phyloP scores from a whole-genome alignment of 2,888 invertebrate genomes.

The Limnephilus lunatus region DNA sequence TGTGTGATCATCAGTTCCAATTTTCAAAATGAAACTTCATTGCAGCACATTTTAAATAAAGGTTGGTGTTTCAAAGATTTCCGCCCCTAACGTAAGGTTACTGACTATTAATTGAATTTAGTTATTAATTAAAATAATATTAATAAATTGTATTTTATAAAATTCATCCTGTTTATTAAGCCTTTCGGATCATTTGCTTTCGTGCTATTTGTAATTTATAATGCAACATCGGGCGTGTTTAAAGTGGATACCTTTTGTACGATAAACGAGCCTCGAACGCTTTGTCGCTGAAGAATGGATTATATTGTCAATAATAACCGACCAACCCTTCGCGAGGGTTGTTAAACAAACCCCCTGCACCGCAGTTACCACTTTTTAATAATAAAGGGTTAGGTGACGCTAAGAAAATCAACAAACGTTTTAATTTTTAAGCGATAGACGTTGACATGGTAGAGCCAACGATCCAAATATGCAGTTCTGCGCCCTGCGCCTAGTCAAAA shows the following conservation, averaged over 20 bases:
- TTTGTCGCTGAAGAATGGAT: constrained; percentile 24
- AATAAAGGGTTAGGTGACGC: background rate
- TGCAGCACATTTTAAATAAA: too few relatives aligned
- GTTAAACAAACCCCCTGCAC: background rate
- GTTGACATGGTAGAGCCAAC: background rate
- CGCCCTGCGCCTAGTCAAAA: too few relatives aligned
- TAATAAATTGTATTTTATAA: too few relatives aligned
- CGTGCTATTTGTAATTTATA: constrained; percentile 13
- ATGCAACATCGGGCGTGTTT: constrained; percentile 5
- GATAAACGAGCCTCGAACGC: background rate
- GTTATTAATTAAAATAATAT: too few relatives aligned
- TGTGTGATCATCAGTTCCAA: too few relatives aligned
- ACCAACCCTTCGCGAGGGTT: background rate
- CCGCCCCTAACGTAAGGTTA: too few relatives aligned
- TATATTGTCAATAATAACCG: constrained; percentile 17
- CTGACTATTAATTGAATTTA: too few relatives aligned
- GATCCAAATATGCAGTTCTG: background rate
- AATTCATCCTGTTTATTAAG: background rate
- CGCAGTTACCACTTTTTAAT: background rate
- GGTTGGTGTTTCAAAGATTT: too few relatives aligned
- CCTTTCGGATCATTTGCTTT: constrained; percentile 13
- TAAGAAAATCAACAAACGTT: background rate
- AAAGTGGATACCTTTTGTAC: constrained; percentile 3
- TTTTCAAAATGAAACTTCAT: too few relatives aligned
- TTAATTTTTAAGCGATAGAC: background rate